Conservation (phyloP, 2,888 invertebrate genomes). For the Drosophila greeni region DNA sequence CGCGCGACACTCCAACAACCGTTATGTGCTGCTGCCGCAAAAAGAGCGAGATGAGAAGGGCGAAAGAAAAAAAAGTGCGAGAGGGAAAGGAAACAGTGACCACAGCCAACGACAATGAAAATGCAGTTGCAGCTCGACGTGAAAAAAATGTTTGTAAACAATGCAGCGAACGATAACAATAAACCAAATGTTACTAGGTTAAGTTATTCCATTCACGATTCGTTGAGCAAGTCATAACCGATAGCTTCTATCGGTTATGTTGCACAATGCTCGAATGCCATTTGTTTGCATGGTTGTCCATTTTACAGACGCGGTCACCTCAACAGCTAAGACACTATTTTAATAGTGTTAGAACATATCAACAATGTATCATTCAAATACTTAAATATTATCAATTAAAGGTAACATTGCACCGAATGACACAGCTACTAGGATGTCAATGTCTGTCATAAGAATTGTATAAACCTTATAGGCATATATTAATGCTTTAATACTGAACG, state of each 20-base stretch:
- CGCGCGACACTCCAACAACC: slow-evolving; percentile 44
- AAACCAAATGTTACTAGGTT: slow-evolving; percentile 42
- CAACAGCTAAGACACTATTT: background rate
- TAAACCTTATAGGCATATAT: background rate
- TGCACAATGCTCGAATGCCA: slow-evolving; percentile 19
- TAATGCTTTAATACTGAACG: slow-evolving; percentile 2
- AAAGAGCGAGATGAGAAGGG: background rate
- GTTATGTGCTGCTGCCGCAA: slow-evolving; percentile 51
- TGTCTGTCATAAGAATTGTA: background rate
- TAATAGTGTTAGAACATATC: no score
- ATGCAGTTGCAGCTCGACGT: slow-evolving; percentile 28
- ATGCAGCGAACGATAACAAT: slow-evolving; percentile 16
- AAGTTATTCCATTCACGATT: slow-evolving; percentile 32
- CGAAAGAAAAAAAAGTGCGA: slow-evolving; percentile 3
- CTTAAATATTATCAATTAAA: no score
- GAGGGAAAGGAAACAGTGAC: slow-evolving; percentile 13
- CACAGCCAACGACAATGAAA: slow-evolving; percentile 57
- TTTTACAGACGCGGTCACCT: slow-evolving; percentile 5
- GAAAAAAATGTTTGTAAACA: slow-evolving; percentile 44
- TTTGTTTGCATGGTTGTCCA: background rate
- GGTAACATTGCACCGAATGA: no score
- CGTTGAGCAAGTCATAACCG: slow-evolving; percentile 29
- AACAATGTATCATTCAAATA: no score
- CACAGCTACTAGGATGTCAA: no score
- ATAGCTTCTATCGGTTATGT: slow-evolving; percentile 32